Base-by-base conservation (phyloP, 2,797 vertebrate species). In the Diglossa cyanea region DNA sequence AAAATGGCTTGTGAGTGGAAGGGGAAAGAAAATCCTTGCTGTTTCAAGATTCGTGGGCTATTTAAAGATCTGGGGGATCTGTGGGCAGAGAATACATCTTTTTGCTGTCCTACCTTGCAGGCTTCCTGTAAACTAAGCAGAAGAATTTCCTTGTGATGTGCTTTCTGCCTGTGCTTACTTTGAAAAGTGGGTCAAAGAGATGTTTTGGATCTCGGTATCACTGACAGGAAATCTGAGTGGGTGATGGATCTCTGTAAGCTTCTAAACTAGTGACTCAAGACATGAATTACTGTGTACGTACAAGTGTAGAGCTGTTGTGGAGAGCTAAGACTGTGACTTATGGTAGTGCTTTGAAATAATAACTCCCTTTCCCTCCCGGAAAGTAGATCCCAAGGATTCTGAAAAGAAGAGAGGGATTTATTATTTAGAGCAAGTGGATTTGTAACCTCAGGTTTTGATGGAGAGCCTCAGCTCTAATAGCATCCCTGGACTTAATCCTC, bases 161-260 rank as follows among this genome's bases (percentile, higher is more conserved):
- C 54, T 71, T 48, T 86, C 50, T 19, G 13, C 37, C 61, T 66
- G 45, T 77, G 62, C 33, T 62, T 80, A 54, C 50, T 81, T 86
- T 68, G 75, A 86, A 78, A 96, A 95, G 70, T 84, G 90, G 86
- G 90, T 94, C 58, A 77, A 90, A 94, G 87, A 85, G 66, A 79
- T 84, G 62, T 93, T 90, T 95, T 84, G 80, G 70, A 92, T 90
- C 73, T 86, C 60, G 24, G 26, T 88, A 33, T 88, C 67, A 60
- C 60, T 81, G 63, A 44, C 60, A 81, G 70, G 55, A 88, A 78
- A 90, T 86, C 55, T 66, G 58, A 90, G 86, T 84, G 86, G 77
- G 58, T 73, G 88, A 88, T 81, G 70, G 58, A 60, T 90, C 44
- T 86, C 67, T 79, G 51, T 86, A 62, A 84, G 33, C n/a, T 88